Evolutionary conservation across 2,113 vertebrate species (phyloP).

Genomic region (Bujurquina vittata): DNA sequence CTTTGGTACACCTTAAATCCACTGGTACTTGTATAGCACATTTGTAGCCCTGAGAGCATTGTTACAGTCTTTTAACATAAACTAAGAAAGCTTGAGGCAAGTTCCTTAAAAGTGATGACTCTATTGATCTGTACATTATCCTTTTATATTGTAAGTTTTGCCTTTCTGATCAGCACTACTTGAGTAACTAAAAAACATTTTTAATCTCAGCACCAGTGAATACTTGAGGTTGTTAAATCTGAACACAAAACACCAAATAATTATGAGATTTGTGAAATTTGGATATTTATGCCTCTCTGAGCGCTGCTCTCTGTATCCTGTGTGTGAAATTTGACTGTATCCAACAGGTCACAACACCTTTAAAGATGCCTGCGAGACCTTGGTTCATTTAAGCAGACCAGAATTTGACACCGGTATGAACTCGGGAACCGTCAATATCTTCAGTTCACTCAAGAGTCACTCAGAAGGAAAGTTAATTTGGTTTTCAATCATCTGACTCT

Average conservation of each 20-base stretch:
- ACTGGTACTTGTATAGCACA: neutral
- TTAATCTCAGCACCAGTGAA: neutral
- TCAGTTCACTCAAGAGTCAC: conserved; percentile 60
- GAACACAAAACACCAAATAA: neutral
- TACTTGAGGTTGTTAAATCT: neutral
- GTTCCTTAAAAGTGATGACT: too few species aligned
- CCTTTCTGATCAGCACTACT: neutral
- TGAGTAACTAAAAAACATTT: neutral
- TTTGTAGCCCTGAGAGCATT: neutral
- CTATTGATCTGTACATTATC: too few species aligned
- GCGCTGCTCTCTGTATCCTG: neutral
- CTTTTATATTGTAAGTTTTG: neutral
- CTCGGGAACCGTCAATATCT: conserved; percentile 19
- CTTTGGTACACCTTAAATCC: neutral
- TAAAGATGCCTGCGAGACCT: conserved; percentile 2
- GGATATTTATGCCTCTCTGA: neutral
- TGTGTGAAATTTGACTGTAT: neutral
- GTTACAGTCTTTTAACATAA: too few species aligned
- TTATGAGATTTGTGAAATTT: neutral
- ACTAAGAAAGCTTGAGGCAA: too few species aligned
- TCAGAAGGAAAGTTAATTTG: conserved; percentile 71
- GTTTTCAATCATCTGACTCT: conserved; percentile 61
- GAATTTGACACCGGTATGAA: conserved; percentile 53
- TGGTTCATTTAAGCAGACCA: conserved; percentile 19
- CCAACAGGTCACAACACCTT: neutral